Evolutionary conservation across 2,888 invertebrate species (phyloP).

Genomic region (Azorinus chamasolen): DNA sequence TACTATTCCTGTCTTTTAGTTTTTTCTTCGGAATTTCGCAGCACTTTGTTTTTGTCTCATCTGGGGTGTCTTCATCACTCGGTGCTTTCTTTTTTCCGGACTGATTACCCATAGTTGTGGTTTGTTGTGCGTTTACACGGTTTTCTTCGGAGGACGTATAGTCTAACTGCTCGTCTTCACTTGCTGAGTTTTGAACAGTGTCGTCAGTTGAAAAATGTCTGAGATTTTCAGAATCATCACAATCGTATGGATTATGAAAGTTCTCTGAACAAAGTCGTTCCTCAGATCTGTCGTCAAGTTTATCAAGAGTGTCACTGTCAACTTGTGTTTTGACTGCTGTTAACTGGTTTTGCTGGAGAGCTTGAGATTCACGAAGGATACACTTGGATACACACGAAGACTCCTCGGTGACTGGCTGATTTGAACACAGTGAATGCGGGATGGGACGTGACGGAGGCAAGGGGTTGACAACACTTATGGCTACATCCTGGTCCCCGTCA

Average conservation of each 20-base stretch:
- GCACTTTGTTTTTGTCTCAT: conserved; percentile 54
- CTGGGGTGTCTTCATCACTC: conserved; percentile 49
- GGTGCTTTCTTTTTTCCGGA: conserved; percentile 19
- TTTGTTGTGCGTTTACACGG: background rate
- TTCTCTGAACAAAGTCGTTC: too few relatives aligned
- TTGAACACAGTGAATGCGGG: conserved; percentile 1
- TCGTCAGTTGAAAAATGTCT: conserved; percentile 31
- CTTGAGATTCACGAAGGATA: too few relatives aligned
- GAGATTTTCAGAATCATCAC: too few relatives aligned
- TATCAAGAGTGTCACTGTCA: too few relatives aligned
- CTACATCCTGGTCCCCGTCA: conserved; percentile 36
- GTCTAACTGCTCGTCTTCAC: background rate
- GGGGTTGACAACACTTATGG: conserved; percentile 37
- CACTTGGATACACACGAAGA: too few relatives aligned
- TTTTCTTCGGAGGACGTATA: too few relatives aligned
- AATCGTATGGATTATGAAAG: too few relatives aligned
- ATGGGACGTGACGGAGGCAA: conserved; percentile 24
- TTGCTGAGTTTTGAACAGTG: conserved; percentile 43
- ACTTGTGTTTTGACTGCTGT: too few relatives aligned
- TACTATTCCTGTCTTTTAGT: conserved; percentile 38
- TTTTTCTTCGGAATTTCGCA: conserved; percentile 59
- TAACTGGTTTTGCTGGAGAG: too few relatives aligned
- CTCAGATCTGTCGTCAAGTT: too few relatives aligned
- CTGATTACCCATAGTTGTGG: conserved; percentile 52
- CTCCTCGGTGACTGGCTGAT: background rate